phyloP scores from a whole-genome alignment of 2,888 invertebrate species.

The Thumatha senex region DNA sequence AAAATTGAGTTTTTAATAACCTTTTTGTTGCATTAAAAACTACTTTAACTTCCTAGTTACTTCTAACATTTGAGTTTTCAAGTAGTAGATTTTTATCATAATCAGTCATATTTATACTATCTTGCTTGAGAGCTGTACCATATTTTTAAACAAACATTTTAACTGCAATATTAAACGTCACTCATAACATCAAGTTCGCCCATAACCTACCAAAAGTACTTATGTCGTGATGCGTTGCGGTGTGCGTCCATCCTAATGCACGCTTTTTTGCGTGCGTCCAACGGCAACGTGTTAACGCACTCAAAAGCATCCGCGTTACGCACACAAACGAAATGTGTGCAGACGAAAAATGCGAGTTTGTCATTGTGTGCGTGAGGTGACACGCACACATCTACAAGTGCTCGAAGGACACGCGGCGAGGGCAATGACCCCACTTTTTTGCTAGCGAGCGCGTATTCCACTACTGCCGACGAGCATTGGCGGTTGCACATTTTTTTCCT shows the following conservation, averaged over 20 bases:
- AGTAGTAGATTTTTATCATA: too few species aligned
- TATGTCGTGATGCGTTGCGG: conserved; percentile 20
- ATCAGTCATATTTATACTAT: background rate
- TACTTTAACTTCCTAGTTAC: too few species aligned
- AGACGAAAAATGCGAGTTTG: conserved; percentile 52
- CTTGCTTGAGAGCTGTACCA: background rate
- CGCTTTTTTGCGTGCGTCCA: conserved; percentile 48
- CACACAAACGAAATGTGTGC: conserved; percentile 50
- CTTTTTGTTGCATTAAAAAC: too few species aligned
- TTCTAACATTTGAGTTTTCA: too few species aligned
- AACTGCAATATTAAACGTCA: conserved; percentile 6
- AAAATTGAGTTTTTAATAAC: too few species aligned
- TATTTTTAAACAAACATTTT: conserved; percentile 1
- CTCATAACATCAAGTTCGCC: conserved; percentile 15
- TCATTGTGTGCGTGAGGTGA: conserved; percentile 46
- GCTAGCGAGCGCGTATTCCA: conserved; percentile 74
- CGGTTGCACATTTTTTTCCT: conserved; percentile 55
- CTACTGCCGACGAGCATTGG: conserved; percentile 73
- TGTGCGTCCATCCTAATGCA: conserved; percentile 38
- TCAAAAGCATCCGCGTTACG: conserved; percentile 57
- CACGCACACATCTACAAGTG: conserved; percentile 65
- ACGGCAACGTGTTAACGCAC: conserved; percentile 63
- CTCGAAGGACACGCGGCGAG: conserved; percentile 78
- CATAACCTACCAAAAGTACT: conserved; percentile 32
- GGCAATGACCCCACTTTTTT: conserved; percentile 78